Evolutionary conservation across 1,140 invertebrate genomes (phyloP).

Genomic region (Lerema accius): DNA sequence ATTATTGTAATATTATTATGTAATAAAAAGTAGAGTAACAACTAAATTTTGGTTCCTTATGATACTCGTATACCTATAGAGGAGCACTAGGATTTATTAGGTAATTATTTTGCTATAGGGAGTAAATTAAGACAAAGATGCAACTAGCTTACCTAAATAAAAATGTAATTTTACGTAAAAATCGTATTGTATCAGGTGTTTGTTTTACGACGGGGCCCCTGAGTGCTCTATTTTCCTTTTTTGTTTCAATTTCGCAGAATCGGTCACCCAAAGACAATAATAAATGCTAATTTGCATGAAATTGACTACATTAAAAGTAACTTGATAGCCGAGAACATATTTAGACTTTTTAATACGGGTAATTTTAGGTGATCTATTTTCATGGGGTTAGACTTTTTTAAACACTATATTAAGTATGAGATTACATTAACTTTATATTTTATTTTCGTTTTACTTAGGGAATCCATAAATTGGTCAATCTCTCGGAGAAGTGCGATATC

Average conservation of each 20-base stretch:
- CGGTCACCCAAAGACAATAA: constrained; percentile 8
- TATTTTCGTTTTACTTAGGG: too few species aligned
- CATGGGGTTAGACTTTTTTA: background rate
- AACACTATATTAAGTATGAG: too few species aligned
- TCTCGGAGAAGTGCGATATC: too few species aligned
- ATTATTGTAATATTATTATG: too few species aligned
- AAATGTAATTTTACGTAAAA: background rate
- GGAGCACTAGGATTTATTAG: too few species aligned
- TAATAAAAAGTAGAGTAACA: too few species aligned
- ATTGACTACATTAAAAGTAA: constrained; percentile 24
- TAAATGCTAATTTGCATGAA: constrained; percentile 7
- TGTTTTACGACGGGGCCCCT: background rate
- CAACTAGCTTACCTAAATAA: background rate
- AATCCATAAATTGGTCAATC: too few species aligned
- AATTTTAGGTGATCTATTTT: constrained; percentile 4
- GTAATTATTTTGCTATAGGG: too few species aligned
- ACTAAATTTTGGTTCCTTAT: too few species aligned
- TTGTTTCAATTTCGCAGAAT: constrained; percentile 13
- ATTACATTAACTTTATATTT: too few species aligned
- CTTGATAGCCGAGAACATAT: background rate
- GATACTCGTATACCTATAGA: too few species aligned
- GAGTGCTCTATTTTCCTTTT: constrained; percentile 1
- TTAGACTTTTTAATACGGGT: background rate
- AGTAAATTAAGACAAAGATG: too few species aligned
- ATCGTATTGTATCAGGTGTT: background rate